These are phyloP conservation scores for Arnoldichthys spilopterus DNA, from an alignment of 2,797 vertebrate genomes.

Conservation along the genomic window DNA sequence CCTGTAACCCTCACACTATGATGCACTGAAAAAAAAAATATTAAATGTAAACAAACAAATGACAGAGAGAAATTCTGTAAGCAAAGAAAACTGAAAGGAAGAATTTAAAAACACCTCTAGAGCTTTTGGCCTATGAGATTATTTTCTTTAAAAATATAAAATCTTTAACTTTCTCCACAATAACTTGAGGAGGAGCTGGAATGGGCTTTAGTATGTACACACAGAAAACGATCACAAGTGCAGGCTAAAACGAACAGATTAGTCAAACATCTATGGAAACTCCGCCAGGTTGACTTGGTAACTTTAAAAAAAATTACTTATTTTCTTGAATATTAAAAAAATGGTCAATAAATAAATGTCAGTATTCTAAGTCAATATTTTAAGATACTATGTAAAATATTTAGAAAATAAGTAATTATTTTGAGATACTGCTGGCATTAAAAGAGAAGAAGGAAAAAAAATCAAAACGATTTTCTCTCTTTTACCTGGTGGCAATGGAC, in stretches of 20 bases:
- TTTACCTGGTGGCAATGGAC: not conserved
- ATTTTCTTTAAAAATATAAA: slow-evolving; percentile 39
- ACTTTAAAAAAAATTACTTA: not conserved
- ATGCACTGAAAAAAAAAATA: slow-evolving; percentile 13
- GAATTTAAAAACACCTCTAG: not conserved
- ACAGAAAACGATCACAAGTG: slow-evolving; percentile 10
- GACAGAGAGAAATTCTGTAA: not conserved
- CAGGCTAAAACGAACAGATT: not conserved
- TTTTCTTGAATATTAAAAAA: too few relatives aligned
- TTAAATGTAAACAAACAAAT: slow-evolving; percentile 17
- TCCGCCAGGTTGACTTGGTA: not conserved
- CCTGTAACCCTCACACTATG: not conserved
- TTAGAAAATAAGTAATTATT: not conserved
- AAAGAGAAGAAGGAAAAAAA: not conserved
- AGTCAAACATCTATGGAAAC: not conserved
- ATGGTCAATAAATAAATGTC: too few relatives aligned
- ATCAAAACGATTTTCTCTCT: not conserved
- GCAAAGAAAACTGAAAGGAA: slow-evolving; percentile 18
- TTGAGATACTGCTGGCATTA: not conserved
- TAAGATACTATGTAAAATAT: not conserved
- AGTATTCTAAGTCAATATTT: not conserved
- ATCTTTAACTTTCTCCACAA: slow-evolving; percentile 7
- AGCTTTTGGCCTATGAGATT: slow-evolving; percentile 41
- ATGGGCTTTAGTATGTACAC: slow-evolving; percentile 51
- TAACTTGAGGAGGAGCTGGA: slow-evolving; percentile 39